Conservation (phyloP, 2,797 vertebrate genomes). For the Periparus ater region DNA sequence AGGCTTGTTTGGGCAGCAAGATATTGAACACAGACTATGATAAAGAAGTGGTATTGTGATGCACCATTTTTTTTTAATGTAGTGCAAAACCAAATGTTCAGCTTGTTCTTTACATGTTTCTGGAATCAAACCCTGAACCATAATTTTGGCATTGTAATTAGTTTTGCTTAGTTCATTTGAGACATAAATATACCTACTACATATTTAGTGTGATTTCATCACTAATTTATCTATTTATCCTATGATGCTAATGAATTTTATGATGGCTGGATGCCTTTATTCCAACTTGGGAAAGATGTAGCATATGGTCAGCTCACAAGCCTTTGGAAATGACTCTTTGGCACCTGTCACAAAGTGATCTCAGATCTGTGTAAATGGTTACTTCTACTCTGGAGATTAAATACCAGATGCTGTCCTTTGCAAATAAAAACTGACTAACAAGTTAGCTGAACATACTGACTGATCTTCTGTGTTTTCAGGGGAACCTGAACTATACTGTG, state of each 20-base stretch:
- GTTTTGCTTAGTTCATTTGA: background rate
- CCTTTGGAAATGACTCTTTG: slow-evolving; percentile 63
- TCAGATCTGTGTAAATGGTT: slow-evolving; percentile 66
- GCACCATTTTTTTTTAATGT: background rate
- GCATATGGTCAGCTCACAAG: slow-evolving; percentile 68
- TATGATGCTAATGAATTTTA: background rate
- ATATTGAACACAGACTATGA: background rate
- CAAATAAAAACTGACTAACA: slow-evolving; percentile 40
- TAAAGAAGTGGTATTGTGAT: background rate
- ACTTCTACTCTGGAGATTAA: slow-evolving; percentile 65
- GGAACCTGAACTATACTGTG: background rate
- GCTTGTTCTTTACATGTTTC: background rate
- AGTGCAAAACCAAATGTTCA: background rate
- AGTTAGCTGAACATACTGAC: slow-evolving; percentile 1
- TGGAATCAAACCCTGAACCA: background rate
- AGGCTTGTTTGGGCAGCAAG: background rate
- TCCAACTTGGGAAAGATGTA: slow-evolving; percentile 50
- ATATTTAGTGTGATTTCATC: background rate
- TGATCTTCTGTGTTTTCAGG: background rate
- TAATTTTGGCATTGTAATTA: background rate
- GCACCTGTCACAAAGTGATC: slow-evolving; percentile 66
- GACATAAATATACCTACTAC: background rate
- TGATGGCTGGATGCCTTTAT: slow-evolving; percentile 43
- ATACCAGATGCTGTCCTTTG: slow-evolving; percentile 62
- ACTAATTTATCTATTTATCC: slow-evolving; percentile 26